Conservation (phyloP, 2,888 invertebrate species). For the Watsonalla cultraria region DNA sequence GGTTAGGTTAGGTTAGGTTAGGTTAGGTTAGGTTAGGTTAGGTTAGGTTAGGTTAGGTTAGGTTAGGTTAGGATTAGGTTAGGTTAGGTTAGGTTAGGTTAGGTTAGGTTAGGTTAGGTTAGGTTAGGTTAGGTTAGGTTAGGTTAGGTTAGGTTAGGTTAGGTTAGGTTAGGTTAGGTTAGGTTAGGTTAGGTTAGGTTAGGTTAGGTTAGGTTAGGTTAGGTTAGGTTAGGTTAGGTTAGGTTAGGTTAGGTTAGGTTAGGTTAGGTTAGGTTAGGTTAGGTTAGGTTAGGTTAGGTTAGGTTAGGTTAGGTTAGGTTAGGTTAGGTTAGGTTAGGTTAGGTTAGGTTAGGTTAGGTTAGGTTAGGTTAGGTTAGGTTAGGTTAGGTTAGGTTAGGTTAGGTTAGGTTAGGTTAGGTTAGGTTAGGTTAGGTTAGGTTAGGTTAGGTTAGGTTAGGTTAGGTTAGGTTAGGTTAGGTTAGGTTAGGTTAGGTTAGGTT, state of each 20-base stretch:
- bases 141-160: constrained; percentile 6
- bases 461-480: constrained; percentile 9
- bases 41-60: not conserved
- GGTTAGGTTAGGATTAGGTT: not conserved
- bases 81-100: constrained; percentile 4
- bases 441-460: constrained; percentile 7
- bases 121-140: constrained; percentile 3
- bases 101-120: constrained; percentile 5
- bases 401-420: constrained; percentile 8
- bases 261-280: constrained; percentile 14
- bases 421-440: constrained; percentile 4
- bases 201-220: constrained; percentile 13
- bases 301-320: constrained; percentile 10
- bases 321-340: constrained; percentile 10
- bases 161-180: not conserved
- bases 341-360: constrained; percentile 8
- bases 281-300: constrained; percentile 12
- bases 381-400: constrained; percentile 9
- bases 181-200: constrained; percentile 14
- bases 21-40: constrained; percentile 6
- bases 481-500: constrained; percentile 10
- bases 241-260: constrained; percentile 16
- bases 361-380: constrained; percentile 10
- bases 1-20: constrained; percentile 6
- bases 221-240: constrained; percentile 14